Percentiles rank a stretch among this genome's conserved stretches.
Evolutionary conservation across 2,797 vertebrate species (phyloP).

Genomic region (Hemibagrus guttatus): DNA sequence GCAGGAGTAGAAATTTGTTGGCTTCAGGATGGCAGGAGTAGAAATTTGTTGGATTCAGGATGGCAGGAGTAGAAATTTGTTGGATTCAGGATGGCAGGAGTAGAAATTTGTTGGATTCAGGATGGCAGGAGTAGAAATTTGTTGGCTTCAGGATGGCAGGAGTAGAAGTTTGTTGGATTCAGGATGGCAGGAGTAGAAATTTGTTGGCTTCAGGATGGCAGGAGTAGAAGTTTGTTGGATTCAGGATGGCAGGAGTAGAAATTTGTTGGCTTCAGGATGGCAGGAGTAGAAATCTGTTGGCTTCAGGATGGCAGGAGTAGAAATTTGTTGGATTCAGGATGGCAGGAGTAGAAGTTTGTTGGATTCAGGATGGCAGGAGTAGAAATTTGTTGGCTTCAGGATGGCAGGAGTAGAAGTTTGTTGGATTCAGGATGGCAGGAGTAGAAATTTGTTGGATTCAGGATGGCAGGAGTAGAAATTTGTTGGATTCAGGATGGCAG

Average conservation of each 20-base stretch:
- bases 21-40: neutral
- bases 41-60: neutral
- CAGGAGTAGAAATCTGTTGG: neutral
- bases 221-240: neutral
- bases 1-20: neutral
- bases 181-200: neutral
- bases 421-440: neutral
- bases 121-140: neutral
- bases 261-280: fast-evolving
- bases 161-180: neutral
- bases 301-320: neutral
- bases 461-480: neutral
- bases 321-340: neutral
- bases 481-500: neutral
- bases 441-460: neutral
- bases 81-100: fast-evolving
- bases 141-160: neutral
- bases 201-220: neutral
- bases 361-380: neutral
- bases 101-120: neutral
- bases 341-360: too few species aligned
- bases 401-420: neutral
- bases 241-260: neutral
- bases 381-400: neutral
- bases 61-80: neutral